These are phyloP conservation scores for Vanessa cardui DNA, from an alignment of 2,888 invertebrate species.

Conservation along the genomic window DNA sequence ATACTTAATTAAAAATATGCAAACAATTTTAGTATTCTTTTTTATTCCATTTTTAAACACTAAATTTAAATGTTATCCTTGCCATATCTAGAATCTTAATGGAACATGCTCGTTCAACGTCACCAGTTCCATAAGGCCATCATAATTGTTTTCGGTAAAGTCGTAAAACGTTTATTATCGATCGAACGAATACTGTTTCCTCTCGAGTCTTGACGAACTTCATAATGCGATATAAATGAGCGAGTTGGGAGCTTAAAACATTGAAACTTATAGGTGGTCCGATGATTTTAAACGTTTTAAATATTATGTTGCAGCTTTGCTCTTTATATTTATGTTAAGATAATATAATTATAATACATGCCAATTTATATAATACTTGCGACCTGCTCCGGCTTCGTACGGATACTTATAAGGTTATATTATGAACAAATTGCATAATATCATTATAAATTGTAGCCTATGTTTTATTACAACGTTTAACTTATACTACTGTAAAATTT, in stretches of 20 bases:
- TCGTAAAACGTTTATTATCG: conserved; percentile 41
- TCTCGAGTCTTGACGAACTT: conserved; percentile 23
- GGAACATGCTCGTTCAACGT: background rate
- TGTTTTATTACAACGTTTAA: too few species aligned
- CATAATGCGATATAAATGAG: conserved; percentile 23
- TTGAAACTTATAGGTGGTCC: conserved; percentile 24
- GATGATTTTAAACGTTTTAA: background rate
- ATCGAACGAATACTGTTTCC: conserved; percentile 31
- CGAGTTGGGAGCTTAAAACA: conserved; percentile 18
- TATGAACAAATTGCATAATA: too few species aligned
- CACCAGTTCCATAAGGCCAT: conserved; percentile 13
- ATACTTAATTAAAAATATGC: background rate
- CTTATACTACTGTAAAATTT: too few species aligned
- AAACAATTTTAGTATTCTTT: background rate
- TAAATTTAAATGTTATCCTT: background rate
- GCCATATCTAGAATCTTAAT: background rate
- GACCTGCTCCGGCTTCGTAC: too few species aligned
- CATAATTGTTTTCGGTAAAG: conserved; percentile 31
- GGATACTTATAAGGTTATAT: too few species aligned
- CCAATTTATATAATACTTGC: background rate
- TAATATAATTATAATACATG: background rate
- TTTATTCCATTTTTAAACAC: background rate
- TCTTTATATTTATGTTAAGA: background rate
- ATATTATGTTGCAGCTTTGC: background rate
- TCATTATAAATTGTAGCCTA: too few species aligned